Conservation (phyloP, 2,797 vertebrate genomes). For the Tachyglossus aculeatus region DNA sequence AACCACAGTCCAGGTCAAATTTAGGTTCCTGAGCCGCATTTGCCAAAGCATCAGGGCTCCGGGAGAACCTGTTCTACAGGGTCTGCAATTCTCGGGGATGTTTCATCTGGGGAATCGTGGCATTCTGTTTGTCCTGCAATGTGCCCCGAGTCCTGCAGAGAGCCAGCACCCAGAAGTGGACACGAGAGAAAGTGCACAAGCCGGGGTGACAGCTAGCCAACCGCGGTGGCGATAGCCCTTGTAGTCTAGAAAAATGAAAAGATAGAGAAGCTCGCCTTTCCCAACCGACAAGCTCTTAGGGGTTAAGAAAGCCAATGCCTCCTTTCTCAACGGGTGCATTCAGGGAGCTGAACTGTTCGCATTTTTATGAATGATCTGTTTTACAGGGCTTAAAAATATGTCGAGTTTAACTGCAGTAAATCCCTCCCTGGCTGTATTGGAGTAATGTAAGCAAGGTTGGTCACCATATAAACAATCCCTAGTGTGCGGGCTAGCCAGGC, state of each 20-base stretch:
- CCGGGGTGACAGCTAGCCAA: conserved; percentile 14
- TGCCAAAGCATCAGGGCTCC: too few species aligned
- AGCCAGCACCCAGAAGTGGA: conserved; percentile 38
- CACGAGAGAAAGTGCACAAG: conserved; percentile 19
- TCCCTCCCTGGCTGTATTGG: conserved; percentile 61
- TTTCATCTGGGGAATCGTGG: too few species aligned
- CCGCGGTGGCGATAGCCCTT: conserved; percentile 16
- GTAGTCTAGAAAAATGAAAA: neutral
- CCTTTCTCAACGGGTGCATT: conserved; percentile 44
- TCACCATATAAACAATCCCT: conserved; percentile 69
- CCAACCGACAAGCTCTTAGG: conserved; percentile 32
- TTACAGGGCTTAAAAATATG: conserved; percentile 64
- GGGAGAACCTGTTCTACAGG: too few species aligned
- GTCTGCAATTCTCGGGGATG: too few species aligned
- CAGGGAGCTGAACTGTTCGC: conserved; percentile 57
- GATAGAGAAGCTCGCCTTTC: conserved; percentile 21
- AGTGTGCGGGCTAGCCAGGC: conserved; percentile 70
- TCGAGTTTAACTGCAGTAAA: conserved; percentile 65
- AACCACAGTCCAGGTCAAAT: too few species aligned
- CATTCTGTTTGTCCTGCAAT: conserved; percentile 1
- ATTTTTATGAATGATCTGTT: conserved; percentile 58
- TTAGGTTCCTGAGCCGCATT: too few species aligned
- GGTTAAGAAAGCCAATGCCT: conserved; percentile 39
- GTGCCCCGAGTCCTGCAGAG: conserved; percentile 28
- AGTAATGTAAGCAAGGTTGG: conserved; percentile 69